Percentiles rank a stretch among this genome's conserved stretches.
Evolutionary conservation across 1,140 invertebrate genomes (phyloP).

Genomic region (Steinernema feltiae): DNA sequence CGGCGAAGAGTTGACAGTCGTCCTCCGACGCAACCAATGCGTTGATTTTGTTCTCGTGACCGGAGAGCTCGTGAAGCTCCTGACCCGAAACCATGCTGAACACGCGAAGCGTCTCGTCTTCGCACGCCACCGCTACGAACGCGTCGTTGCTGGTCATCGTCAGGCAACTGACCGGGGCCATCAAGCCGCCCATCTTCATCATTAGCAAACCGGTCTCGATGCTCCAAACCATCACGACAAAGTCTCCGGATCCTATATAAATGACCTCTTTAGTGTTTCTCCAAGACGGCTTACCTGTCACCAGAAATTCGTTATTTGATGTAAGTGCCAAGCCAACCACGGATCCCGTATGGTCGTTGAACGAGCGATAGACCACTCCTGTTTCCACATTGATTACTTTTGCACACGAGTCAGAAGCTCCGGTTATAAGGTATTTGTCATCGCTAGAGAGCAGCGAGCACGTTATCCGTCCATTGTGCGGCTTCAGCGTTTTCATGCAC

Average conservation of each 20-base stretch:
- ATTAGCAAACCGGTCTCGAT: conserved; percentile 42
- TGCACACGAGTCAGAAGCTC: conserved; percentile 52
- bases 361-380: conserved; percentile 45
- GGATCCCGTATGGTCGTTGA: conserved; percentile 51
- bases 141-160: conserved; percentile 56
- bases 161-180: conserved; percentile 56
- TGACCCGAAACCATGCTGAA: conserved; percentile 52
- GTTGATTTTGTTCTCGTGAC: conserved; percentile 38
- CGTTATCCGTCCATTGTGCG: conserved; percentile 40
- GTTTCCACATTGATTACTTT: conserved; percentile 51
- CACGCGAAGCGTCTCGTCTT: conserved; percentile 55
- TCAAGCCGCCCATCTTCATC: conserved; percentile 51
- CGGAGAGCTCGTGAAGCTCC: conserved; percentile 54
- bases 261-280: not conserved
- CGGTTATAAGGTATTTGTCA: conserved; percentile 45
- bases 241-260: conserved; percentile 54
- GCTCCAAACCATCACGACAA: conserved; percentile 57
- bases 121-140: conserved; percentile 56
- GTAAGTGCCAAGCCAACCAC: conserved; percentile 52
- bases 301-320: conserved; percentile 51
- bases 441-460: conserved; percentile 50
- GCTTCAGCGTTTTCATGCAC: conserved; percentile 42
- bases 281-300: conserved; percentile 45
- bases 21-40: conserved; percentile 35
- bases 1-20: conserved; percentile 41